phyloP scores from a whole-genome alignment of 2,888 invertebrate genomes.

The Macrophya alboannulata region DNA sequence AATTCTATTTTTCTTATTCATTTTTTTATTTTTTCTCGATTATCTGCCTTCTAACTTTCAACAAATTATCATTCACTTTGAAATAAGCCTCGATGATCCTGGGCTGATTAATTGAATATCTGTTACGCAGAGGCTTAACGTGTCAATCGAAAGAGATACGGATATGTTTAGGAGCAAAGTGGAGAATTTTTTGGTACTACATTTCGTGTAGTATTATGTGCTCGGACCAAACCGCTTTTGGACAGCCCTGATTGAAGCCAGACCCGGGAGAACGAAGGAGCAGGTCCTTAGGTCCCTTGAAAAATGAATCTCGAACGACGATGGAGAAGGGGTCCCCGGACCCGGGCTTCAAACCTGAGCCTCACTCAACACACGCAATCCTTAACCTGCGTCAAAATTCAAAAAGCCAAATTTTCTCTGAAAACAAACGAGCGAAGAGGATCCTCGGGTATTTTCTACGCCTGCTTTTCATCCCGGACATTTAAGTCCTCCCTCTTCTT shows the following conservation, averaged over 20 bases:
- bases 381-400: slow-evolving; percentile 69
- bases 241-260: slow-evolving; percentile 58
- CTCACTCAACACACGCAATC: slow-evolving; percentile 62
- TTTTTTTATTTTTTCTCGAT: not conserved
- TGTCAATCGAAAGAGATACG: not conserved
- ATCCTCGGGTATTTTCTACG: slow-evolving; percentile 50
- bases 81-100: not conserved
- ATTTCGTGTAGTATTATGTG: not conserved
- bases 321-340: slow-evolving; percentile 65
- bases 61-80: not conserved
- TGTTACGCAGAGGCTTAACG: not conserved
- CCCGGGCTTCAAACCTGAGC: slow-evolving; percentile 20
- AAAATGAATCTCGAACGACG: slow-evolving; percentile 73
- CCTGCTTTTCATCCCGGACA: slow-evolving; percentile 1
- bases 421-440: slow-evolving; percentile 58
- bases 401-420: slow-evolving; percentile 64
- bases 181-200: not conserved
- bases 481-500: not conserved
- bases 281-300: slow-evolving; percentile 74
- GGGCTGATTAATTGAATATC: not conserved
- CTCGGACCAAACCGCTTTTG: slow-evolving; percentile 57
- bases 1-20: not conserved
- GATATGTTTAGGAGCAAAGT: not conserved
- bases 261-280: slow-evolving; percentile 61
- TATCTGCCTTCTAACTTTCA: not conserved